Conservation (phyloP, 2,113 vertebrate species). For the Barbus barbus region DNA sequence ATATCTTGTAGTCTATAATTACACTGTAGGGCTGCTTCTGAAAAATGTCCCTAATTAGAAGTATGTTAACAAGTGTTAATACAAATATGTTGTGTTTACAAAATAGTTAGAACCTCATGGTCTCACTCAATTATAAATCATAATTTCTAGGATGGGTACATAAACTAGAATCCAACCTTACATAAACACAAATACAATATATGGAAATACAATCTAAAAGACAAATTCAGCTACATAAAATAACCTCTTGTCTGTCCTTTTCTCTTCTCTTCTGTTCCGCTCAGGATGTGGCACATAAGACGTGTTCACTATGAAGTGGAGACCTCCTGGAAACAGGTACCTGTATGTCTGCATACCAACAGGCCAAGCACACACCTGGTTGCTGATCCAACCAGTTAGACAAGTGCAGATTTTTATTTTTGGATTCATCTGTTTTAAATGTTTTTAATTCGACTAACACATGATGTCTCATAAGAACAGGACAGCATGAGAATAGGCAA, state of each 20-base stretch:
- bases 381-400: slow-evolving; percentile 24
- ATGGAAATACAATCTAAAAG: background rate
- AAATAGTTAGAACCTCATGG: background rate
- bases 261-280: background rate
- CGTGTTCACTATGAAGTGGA: background rate
- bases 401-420: slow-evolving; percentile 7
- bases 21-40: background rate
- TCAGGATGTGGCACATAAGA: background rate
- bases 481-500: background rate
- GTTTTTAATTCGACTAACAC: background rate
- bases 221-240: background rate
- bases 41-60: background rate
- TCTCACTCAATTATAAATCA: background rate
- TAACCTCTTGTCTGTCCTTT: background rate
- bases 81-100: too few relatives aligned
- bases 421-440: background rate
- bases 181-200: too few relatives aligned
- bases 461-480: background rate
- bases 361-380: background rate
- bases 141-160: background rate
- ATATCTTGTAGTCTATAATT: background rate
- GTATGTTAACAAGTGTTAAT: background rate
- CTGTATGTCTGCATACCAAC: slow-evolving; percentile 37
- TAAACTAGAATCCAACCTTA: background rate
- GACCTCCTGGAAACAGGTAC: slow-evolving; percentile 24